phyloP scores from a whole-genome alignment of 1,140 invertebrate genomes.

The Temnothorax curvispinosus region DNA sequence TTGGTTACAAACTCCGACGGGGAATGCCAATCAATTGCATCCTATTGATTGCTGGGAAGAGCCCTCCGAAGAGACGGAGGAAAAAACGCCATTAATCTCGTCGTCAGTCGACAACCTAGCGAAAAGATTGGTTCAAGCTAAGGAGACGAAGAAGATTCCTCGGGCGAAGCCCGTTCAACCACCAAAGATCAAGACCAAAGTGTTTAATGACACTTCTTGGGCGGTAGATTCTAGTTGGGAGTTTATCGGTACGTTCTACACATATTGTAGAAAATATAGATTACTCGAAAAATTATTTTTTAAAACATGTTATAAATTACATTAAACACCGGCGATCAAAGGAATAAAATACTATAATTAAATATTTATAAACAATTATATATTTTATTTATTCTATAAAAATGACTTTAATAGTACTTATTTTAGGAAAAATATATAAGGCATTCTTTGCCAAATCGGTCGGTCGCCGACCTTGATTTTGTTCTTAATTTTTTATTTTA shows the following conservation, averaged over 20 bases:
- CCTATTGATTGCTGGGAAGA: constrained; percentile 88
- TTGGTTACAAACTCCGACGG: constrained; percentile 85
- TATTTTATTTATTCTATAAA: background rate
- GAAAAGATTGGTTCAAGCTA: constrained; percentile 83
- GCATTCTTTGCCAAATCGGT: too few relatives aligned
- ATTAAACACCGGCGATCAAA: background rate
- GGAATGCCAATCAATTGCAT: constrained; percentile 83
- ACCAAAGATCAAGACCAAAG: constrained; percentile 88
- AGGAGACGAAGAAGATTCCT: constrained; percentile 85
- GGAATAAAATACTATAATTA: background rate
- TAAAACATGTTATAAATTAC: background rate
- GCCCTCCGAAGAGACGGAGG: constrained; percentile 83
- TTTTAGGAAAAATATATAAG: too few relatives aligned
- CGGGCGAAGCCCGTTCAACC: constrained; percentile 91
- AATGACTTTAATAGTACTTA: background rate
- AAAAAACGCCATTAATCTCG: constrained; percentile 86
- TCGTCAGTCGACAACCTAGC: constrained; percentile 90
- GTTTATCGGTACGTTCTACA: constrained; percentile 89
- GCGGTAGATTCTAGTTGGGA: constrained; percentile 95
- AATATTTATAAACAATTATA: background rate
- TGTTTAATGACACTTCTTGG: constrained; percentile 90
- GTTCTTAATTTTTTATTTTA: too few relatives aligned
- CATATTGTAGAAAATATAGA: background rate
- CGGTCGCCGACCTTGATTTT: too few relatives aligned
- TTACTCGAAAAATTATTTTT: background rate